A percentile compares a stretch with the other conserved stretches of the same genome.
phyloP scores from a whole-genome alignment of 2,888 invertebrate genomes.

The Trichopoda pennipes region DNA sequence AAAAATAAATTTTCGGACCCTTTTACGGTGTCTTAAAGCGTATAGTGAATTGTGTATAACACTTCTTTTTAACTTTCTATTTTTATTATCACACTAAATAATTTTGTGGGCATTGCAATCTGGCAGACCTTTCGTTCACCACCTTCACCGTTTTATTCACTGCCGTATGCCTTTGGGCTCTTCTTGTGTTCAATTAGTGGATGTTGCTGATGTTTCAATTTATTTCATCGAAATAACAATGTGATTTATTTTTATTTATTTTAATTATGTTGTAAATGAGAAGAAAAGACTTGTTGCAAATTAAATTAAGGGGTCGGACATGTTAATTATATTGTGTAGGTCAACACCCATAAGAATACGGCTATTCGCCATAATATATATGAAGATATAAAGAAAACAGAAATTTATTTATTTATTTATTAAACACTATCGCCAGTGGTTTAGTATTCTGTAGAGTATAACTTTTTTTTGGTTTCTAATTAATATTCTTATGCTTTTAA shows the following conservation, averaged over 20 bases:
- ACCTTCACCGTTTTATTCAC: neutral
- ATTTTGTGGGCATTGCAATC: neutral
- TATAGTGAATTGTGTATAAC: too few species aligned
- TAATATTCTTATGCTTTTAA: neutral
- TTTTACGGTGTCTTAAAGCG: too few species aligned
- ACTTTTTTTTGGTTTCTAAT: neutral
- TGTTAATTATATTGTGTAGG: neutral
- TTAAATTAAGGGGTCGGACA: constrained; percentile 27
- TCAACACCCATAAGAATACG: neutral
- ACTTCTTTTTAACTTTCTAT: too few species aligned
- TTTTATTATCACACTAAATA: neutral
- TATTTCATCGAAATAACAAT: constrained; percentile 56
- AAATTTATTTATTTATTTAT: neutral
- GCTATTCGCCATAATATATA: neutral
- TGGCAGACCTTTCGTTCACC: neutral
- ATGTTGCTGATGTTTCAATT: constrained; percentile 32
- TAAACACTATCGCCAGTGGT: too few species aligned
- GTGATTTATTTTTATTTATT: constrained; percentile 48
- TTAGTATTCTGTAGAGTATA: too few species aligned
- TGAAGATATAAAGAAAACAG: neutral
- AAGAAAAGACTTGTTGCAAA: constrained; percentile 21
- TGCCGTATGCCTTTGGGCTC: neutral
- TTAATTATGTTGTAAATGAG: constrained; percentile 45
- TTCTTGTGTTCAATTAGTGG: constrained; percentile 46
- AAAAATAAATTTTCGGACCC: too few species aligned